Evolutionary conservation across 2,797 vertebrate genomes (phyloP).

Genomic region (Remorina albescens): DNA sequence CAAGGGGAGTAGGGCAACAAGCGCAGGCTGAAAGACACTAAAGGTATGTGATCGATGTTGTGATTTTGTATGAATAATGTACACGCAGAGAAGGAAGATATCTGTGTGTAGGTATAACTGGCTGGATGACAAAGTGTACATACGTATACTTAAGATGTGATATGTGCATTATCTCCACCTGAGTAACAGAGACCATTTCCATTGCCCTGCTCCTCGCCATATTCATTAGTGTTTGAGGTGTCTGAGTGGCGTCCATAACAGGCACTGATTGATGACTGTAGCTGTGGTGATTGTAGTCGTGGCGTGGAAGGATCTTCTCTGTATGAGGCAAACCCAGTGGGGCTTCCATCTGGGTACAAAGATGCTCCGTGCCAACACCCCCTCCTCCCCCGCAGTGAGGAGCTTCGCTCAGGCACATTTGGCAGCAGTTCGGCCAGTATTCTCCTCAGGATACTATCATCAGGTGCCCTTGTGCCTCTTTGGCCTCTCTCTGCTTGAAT

Average conservation of each 20-base stretch:
- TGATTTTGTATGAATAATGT: constrained; percentile 2
- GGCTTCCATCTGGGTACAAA: constrained; percentile 73
- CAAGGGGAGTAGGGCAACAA: constrained; percentile 16
- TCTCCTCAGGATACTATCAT: constrained; percentile 94
- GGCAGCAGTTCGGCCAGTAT: constrained; percentile 96
- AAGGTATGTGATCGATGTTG: constrained; percentile 15
- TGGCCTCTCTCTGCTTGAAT: constrained; percentile 94
- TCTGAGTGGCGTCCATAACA: constrained; percentile 88
- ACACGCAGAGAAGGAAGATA: not conserved
- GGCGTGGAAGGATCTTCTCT: constrained; percentile 79
- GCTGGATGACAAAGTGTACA: constrained; percentile 25
- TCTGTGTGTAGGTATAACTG: constrained; percentile 14
- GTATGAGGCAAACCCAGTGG: constrained; percentile 86
- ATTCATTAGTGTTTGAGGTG: constrained; percentile 87
- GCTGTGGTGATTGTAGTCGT: constrained; percentile 82
- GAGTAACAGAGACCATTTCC: constrained; percentile 89
- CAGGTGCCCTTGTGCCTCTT: constrained; percentile 87
- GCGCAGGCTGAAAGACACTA: constrained; percentile 36
- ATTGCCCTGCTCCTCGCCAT: constrained; percentile 83
- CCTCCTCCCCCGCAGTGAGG: constrained; percentile 88
- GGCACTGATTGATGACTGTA: constrained; percentile 91
- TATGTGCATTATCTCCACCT: constrained; percentile 88
- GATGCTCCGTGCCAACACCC: constrained; percentile 72
- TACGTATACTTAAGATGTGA: constrained; percentile 32
- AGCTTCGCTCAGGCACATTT: constrained; percentile 95